phyloP scores from a whole-genome alignment of 2,113 vertebrate genomes.

The Cariama cristata region DNA sequence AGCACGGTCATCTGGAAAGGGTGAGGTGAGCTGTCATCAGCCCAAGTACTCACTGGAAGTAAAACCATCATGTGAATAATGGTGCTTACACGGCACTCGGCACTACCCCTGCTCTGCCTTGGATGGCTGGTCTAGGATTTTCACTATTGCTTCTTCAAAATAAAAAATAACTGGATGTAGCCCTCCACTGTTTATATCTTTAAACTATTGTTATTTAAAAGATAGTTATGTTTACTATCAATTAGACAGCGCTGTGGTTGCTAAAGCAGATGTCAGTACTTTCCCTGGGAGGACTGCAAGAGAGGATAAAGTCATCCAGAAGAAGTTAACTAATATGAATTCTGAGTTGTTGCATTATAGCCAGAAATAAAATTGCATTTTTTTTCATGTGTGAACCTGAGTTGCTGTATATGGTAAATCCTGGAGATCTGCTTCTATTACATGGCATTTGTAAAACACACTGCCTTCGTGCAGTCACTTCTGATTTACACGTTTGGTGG shows the following conservation, averaged over 20 bases:
- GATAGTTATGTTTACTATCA: background rate
- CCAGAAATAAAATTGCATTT: background rate
- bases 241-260: background rate
- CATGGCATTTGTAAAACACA: background rate
- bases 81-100: background rate
- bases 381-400: background rate
- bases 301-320: background rate
- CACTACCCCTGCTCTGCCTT: background rate
- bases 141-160: background rate
- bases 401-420: background rate
- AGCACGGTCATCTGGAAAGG: conserved; percentile 67
- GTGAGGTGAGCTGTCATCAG: conserved; percentile 74
- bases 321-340: background rate
- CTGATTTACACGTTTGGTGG: background rate
- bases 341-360: background rate
- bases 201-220: background rate
- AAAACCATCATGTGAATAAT: background rate
- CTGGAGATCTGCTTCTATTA: background rate
- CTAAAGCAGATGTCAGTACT: background rate
- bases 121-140: background rate
- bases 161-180: background rate
- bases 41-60: conserved; percentile 72
- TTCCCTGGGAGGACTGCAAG: background rate
- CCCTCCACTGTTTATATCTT: background rate
- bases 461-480: background rate